phyloP scores from a whole-genome alignment of 2,797 vertebrate species.

The Epinephelus awoara region DNA sequence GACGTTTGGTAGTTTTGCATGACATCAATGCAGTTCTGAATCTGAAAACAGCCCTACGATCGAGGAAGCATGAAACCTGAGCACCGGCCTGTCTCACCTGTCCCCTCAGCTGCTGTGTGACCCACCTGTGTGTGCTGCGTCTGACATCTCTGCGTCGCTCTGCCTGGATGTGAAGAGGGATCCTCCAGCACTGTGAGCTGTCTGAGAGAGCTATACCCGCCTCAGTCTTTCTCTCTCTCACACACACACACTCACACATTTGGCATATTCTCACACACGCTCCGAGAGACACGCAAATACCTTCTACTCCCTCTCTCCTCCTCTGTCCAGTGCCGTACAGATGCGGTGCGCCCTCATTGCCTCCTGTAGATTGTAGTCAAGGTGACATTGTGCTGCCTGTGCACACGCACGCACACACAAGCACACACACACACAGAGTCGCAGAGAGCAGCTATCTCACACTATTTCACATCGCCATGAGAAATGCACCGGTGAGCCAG shows the following conservation, averaged over 20 bases:
- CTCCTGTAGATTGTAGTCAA: slow-evolving; percentile 83
- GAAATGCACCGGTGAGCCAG: slow-evolving; percentile 70
- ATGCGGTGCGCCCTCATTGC: slow-evolving; percentile 77
- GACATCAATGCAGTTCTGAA: not conserved
- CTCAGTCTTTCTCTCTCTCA: slow-evolving; percentile 67
- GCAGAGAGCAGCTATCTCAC: slow-evolving; percentile 65
- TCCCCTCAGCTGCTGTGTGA: slow-evolving; percentile 58
- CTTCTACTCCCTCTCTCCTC: slow-evolving; percentile 61
- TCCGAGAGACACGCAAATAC: slow-evolving; percentile 62
- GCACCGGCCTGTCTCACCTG: slow-evolving; percentile 56
- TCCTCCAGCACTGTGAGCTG: slow-evolving; percentile 78
- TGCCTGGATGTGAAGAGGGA: slow-evolving; percentile 75
- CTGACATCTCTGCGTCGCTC: slow-evolving; percentile 81
- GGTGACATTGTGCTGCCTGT: slow-evolving; percentile 81
- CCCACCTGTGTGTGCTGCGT: slow-evolving; percentile 79
- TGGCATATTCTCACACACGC: slow-evolving; percentile 70
- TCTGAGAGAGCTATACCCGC: slow-evolving; percentile 74
- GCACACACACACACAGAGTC: slow-evolving; percentile 29
- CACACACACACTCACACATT: slow-evolving; percentile 67
- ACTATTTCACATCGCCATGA: slow-evolving; percentile 79
- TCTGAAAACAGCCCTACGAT: not conserved
- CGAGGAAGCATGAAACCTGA: slow-evolving; percentile 21
- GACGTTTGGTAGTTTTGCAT: slow-evolving; percentile 22
- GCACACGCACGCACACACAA: slow-evolving; percentile 7
- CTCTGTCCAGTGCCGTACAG: slow-evolving; percentile 76